Evolutionary conservation across 1,140 invertebrate genomes (phyloP).

Genomic region (Glossosoma conforme): DNA sequence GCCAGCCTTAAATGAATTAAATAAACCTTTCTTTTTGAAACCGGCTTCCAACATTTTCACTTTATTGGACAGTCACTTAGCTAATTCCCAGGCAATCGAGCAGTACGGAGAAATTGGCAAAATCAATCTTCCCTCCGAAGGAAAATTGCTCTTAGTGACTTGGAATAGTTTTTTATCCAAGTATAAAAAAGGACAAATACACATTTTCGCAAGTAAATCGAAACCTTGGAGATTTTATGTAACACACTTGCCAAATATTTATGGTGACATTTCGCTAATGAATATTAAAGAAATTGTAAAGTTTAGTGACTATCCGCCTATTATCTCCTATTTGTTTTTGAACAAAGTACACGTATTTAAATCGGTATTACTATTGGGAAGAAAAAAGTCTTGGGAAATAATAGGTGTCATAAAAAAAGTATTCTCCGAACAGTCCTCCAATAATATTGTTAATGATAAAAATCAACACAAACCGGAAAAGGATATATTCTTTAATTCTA

Average conservation of each 20-base stretch:
- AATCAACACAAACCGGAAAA: neutral
- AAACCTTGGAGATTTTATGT: constrained; percentile 7
- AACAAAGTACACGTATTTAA: neutral
- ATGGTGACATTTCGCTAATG: neutral
- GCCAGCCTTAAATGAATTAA: no score
- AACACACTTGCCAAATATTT: constrained; percentile 7
- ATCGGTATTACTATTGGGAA: constrained; percentile 7
- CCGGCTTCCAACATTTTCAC: no score
- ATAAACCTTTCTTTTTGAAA: no score
- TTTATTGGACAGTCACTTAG: no score
- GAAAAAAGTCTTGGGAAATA: constrained; percentile 9
- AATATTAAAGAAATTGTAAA: no score
- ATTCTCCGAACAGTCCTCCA: neutral
- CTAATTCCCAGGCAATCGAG: neutral
- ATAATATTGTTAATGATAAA: neutral
- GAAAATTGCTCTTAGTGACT: constrained; percentile 5
- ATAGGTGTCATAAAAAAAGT: neutral
- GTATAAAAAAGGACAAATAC: neutral
- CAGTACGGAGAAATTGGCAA: neutral
- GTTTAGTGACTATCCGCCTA: constrained; percentile 5
- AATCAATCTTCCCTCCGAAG: neutral
- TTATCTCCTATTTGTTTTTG: constrained; percentile 5
- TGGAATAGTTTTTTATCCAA: constrained; percentile 6
- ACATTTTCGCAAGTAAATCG: constrained; percentile 1
- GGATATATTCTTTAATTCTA: no score